Evolutionary conservation across 2,113 vertebrate genomes (phyloP).

Genomic region (Genyomyrus donnyi): DNA sequence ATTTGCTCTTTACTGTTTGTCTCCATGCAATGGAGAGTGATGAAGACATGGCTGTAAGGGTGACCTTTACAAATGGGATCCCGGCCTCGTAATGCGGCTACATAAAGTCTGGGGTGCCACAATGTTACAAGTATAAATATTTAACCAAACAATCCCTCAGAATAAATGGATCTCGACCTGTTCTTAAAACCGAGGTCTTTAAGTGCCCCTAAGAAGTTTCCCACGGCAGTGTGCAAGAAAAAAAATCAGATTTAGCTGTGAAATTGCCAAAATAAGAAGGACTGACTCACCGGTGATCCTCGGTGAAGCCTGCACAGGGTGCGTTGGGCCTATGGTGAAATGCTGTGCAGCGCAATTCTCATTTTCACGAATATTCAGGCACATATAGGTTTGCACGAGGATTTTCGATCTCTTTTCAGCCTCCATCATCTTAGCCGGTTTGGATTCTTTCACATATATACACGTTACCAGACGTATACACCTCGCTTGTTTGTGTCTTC

Average conservation of each 20-base stretch:
- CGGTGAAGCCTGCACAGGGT: neutral
- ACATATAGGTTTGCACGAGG: neutral
- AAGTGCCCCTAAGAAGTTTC: slow-evolving; percentile 1
- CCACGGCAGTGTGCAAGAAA: slow-evolving; percentile 9
- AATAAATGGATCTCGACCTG: slow-evolving; percentile 39
- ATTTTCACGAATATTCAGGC: neutral
- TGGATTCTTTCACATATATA: neutral
- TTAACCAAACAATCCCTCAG: slow-evolving; percentile 43
- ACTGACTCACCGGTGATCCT: neutral
- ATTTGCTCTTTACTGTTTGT: slow-evolving; percentile 15
- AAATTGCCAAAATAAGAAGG: neutral
- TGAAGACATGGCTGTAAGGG: slow-evolving; percentile 31
- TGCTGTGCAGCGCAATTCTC: neutral
- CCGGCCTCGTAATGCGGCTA: slow-evolving; percentile 36
- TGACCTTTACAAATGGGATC: slow-evolving; percentile 43
- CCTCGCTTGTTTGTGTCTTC: neutral
- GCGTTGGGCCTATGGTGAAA: neutral
- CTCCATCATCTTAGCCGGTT: neutral
- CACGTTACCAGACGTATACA: neutral
- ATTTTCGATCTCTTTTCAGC: neutral
- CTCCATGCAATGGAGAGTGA: slow-evolving; percentile 17
- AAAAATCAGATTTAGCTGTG: neutral
- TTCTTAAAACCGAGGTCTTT: slow-evolving; percentile 25
- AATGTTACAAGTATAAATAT: slow-evolving; percentile 49
- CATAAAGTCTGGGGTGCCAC: slow-evolving; percentile 32